Evolutionary conservation across 1,140 invertebrate species (phyloP).

Genomic region (Piezodorus guildinii): DNA sequence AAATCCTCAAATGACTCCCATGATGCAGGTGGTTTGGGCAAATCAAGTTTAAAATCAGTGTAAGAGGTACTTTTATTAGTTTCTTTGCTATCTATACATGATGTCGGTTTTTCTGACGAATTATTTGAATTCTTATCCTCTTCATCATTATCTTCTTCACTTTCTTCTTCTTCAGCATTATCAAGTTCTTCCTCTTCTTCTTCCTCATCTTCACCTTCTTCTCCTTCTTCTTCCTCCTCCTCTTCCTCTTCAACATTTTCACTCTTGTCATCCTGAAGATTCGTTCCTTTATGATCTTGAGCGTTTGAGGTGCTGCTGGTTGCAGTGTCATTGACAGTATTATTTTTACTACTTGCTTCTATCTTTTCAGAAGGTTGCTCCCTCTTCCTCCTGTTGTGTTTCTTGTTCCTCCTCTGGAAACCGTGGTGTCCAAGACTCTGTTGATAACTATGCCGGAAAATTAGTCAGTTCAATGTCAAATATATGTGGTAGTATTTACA

Average conservation of each 20-base stretch:
- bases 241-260: conserved; percentile 18
- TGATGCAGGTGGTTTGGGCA: conserved; percentile 23
- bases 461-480: conserved; percentile 10
- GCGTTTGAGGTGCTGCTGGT: not conserved
- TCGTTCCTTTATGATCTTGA: conserved; percentile 10
- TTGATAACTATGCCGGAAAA: conserved; percentile 5
- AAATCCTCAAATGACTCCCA: conserved; percentile 8
- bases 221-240: conserved; percentile 12
- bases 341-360: conserved; percentile 4
- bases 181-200: conserved; percentile 38
- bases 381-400: not conserved
- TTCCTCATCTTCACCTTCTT: conserved; percentile 19
- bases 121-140: not conserved
- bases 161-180: not conserved
- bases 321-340: not conserved
- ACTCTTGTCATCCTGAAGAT: conserved; percentile 10
- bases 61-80: not conserved
- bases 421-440: not conserved
- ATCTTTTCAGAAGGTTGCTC: not conserved
- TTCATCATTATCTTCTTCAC: not conserved
- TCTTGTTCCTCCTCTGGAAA: not conserved
- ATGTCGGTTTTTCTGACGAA: not conserved
- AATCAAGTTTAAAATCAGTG: not conserved
- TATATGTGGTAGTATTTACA: not conserved
- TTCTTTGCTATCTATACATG: not conserved